Evolutionary conservation across 2,797 vertebrate genomes (phyloP), one percentile per base, ranked within the genome.

Genomic region (Halcyon smyrnensis): DNA sequence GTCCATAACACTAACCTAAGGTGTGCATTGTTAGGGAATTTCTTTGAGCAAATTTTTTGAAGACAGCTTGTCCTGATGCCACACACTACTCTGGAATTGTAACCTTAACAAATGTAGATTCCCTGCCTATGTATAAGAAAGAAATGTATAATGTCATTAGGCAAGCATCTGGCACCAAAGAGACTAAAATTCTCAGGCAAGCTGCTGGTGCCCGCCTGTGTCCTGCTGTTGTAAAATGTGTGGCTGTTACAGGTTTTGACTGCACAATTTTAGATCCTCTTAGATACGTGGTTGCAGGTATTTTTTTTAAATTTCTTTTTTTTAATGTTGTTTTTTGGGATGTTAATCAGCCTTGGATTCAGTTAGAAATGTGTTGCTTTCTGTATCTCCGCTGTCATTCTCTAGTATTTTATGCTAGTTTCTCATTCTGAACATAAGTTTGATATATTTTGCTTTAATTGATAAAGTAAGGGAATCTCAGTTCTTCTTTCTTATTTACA

Each of bases 121-220:
- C 56, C 28, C 12, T 48, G 19, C 34, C 34, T 12, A 43, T 65
- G 28, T 60, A 25, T 37, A 65, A 53, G 30, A 17, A 68, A 8
- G 19, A 37, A 93, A 69, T 24, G 45, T 73, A 17, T 0, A 17
- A 14, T 41, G 80, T 73, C 54, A 62, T 93, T 78, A 88, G 28
- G 34, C 30, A 54, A 86, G 85, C 76, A 86, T 68, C 69, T 94
- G 91, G 79, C 60, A 84, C 76, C 53, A 16, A 37, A 21, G 90
- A 88, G 85, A 56, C 53, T 43, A 13, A 68, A 95, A 78, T 57
- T 75, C 73, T 88, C 85, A 65, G 0, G 0, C 83, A 86, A 50
- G 83, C 90, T 94, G 73, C 76, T 46, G 18, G 50, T 37, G 37
- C 75, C 57, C 19, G 23, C 39, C 18, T 89, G 56, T 92, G n/a